Evolutionary conservation across 2,113 vertebrate species (phyloP).

Genomic region (Forbesichthys papilliferus): DNA sequence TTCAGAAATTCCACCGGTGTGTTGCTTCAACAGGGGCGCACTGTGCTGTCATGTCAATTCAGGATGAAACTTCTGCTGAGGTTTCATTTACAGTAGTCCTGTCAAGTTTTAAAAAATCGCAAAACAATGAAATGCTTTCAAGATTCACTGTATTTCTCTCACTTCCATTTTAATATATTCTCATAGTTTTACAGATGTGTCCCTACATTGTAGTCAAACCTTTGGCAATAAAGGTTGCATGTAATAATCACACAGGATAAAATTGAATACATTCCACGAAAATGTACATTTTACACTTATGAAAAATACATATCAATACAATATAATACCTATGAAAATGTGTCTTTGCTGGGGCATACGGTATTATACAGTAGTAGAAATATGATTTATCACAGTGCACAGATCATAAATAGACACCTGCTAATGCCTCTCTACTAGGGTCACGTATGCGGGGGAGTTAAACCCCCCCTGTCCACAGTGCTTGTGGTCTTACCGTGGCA

Average conservation of each 20-base stretch:
- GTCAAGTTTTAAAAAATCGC: too few relatives aligned
- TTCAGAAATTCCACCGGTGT: too few relatives aligned
- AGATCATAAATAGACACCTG: slow-evolving; percentile 68
- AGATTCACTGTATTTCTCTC: background rate
- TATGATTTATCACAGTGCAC: slow-evolving; percentile 46
- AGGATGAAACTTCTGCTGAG: background rate
- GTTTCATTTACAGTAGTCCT: background rate
- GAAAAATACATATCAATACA: background rate
- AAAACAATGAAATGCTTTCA: too few relatives aligned
- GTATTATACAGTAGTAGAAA: slow-evolving; percentile 13
- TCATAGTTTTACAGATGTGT: background rate
- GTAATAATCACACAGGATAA: too few relatives aligned
- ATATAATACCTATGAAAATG: background rate
- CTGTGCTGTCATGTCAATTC: too few relatives aligned
- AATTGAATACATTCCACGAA: too few relatives aligned
- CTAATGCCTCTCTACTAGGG: slow-evolving; percentile 59
- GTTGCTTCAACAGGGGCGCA: too few relatives aligned
- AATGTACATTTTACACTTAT: too few relatives aligned
- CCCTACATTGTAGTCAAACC: background rate
- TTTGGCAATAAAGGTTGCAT: background rate
- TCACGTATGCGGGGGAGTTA: slow-evolving; percentile 45
- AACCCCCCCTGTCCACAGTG: slow-evolving; percentile 34
- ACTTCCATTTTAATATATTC: background rate
- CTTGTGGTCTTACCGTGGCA: slow-evolving; percentile 24
- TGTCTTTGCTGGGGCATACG: slow-evolving; percentile 36